phyloP scores from a whole-genome alignment of 2,888 invertebrate genomes.

The Parasteatoda lunata region DNA sequence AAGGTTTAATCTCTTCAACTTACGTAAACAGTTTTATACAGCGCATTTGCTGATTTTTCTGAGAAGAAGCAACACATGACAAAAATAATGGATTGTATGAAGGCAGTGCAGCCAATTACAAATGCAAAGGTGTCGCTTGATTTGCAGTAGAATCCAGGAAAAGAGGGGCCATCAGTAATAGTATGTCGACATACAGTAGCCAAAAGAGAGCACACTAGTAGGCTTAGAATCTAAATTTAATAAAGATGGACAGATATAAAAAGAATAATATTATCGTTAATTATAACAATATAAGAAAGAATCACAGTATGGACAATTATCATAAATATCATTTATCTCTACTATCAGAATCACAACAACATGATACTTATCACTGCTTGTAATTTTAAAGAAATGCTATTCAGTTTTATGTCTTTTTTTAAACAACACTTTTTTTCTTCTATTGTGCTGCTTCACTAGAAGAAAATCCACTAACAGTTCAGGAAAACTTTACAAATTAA shows the following conservation, averaged over 20 bases:
- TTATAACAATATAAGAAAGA: too few relatives aligned
- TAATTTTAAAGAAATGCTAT: too few relatives aligned
- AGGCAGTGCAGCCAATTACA: conserved; percentile 1
- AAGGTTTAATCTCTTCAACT: background rate
- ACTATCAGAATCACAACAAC: too few relatives aligned
- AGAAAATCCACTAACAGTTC: too few relatives aligned
- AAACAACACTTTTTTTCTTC: too few relatives aligned
- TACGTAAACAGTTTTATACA: conserved; percentile 23
- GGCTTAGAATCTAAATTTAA: background rate
- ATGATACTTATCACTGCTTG: too few relatives aligned
- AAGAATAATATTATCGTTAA: too few relatives aligned
- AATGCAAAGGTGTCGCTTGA: conserved; percentile 25
- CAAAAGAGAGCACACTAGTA: conserved; percentile 4
- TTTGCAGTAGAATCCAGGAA: conserved; percentile 10
- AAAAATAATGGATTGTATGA: background rate
- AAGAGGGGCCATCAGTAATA: background rate
- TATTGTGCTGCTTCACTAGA: too few relatives aligned
- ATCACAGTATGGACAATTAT: too few relatives aligned
- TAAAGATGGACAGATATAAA: background rate
- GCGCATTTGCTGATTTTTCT: background rate
- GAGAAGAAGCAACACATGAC: conserved; percentile 36
- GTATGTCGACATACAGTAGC: conserved; percentile 2
- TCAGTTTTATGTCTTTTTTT: too few relatives aligned
- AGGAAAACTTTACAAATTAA: too few relatives aligned
- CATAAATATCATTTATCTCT: too few relatives aligned